Evolutionary conservation across 2,797 vertebrate genomes (phyloP).

Genomic region (Rhinatrema bivittatum): DNA sequence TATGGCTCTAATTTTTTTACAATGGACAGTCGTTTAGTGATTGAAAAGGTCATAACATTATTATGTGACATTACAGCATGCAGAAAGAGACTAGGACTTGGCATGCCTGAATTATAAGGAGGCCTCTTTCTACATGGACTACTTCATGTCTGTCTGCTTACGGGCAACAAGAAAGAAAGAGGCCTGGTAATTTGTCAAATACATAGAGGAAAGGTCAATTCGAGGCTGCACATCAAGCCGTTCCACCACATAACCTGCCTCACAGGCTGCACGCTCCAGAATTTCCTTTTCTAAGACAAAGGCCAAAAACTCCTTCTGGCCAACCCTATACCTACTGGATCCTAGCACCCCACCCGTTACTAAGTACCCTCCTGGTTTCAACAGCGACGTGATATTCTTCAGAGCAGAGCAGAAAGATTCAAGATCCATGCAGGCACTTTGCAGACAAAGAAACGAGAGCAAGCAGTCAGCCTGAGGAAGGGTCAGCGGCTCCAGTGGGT

Average conservation of each 20-base stretch:
- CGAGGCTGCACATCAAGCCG: conserved; percentile 7
- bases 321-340: conserved; percentile 24
- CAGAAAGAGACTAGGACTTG: too few relatives aligned
- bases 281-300: conserved; percentile 14
- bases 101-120: too few relatives aligned
- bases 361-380: conserved; percentile 36
- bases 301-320: conserved; percentile 23
- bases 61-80: too few relatives aligned
- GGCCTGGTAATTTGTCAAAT: neutral
- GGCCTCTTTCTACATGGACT: too few relatives aligned
- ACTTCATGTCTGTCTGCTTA: too few relatives aligned
- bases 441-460: conserved; percentile 40
- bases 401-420: conserved; percentile 14
- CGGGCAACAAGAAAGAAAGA: neutral
- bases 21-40: too few relatives aligned
- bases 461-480: conserved; percentile 33
- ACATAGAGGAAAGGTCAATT: neutral
- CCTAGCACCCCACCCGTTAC: conserved; percentile 31
- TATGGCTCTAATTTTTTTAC: too few relatives aligned
- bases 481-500: conserved; percentile 9
- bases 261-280: conserved; percentile 6
- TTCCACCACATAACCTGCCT: conserved; percentile 12
- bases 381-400: conserved; percentile 26
- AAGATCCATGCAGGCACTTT: conserved; percentile 33
- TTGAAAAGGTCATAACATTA: too few relatives aligned